Base-by-base conservation (phyloP, 2,888 invertebrate genomes). In the Stenodema calcarata region DNA sequence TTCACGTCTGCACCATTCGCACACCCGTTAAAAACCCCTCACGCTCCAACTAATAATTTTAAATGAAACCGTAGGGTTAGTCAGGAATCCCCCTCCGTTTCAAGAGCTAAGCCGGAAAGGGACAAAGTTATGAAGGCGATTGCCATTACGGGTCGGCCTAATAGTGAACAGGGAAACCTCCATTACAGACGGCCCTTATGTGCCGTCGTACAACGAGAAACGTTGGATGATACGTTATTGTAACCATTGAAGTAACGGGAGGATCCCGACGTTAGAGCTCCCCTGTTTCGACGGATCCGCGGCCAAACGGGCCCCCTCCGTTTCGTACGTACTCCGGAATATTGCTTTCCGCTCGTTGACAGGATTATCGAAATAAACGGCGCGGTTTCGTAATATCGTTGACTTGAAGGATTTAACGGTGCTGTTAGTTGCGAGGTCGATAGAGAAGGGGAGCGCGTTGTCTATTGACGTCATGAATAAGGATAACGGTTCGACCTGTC, bases 81-180 rank as follows among this genome's bases (percentile, higher is more conserved):
- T 23, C 62, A 6, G 62, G 62, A 62, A 62, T 62, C 62, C 62
- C 23, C 27, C 50, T 4, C 1, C 54, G 23, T 54, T 54, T n/a
- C 23, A 18, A 62, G 47, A 23, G 62, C 62, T 62, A 23, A 62
- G 62, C 62, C 62, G 62, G 23, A 23, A 62, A 62, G 62, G 62
- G 62, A 62, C 62, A 62, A 78, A 78, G 78, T 78, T 78, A 78
- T 78, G 78, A 78, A 78, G 78, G 78, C 41, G 78, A 78, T 78
- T 78, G 78, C 44, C 78, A 78, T 78, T 78, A 78, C 14, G 73
- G n/a, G 73, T 14, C 35, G 73, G n/a, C 73, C 73, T 73, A 73
- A 73, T 30, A 73, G 73, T 35, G 73, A 30, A 12, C 35, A 27
- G 62, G 62, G 62, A 23, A 62, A 62, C 62, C 62, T 62, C 62